Evolutionary conservation across 1,140 invertebrate species (phyloP), one percentile per base, ranked within the genome.

Genomic region (Lineus longissimus): DNA sequence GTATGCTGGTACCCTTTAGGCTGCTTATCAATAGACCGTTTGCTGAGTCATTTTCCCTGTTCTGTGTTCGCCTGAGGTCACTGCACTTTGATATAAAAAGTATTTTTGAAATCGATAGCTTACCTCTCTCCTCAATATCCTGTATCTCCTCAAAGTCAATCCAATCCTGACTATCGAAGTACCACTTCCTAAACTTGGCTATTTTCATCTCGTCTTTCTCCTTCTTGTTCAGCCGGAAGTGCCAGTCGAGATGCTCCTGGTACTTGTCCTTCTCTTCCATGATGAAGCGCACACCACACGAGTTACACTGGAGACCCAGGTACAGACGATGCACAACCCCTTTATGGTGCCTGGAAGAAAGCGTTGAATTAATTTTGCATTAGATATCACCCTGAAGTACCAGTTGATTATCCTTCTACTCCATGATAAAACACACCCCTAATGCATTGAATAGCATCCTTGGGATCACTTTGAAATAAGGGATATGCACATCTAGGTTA

Each of bases 161-260:
- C 95, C 95, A 98, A 79, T 96, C 94, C 63, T 88, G 66, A n/a
- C 71, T 63, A 71, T 92, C 88, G 75, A 95, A 96, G 79, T 92
- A 95, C 91, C 93, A 95, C 62, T 88, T 87, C 6, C 94, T 83
- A 17, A 89, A 90, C 67, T 91, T 89, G 0, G 92, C 90, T 55
- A 92, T 89, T 25, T 90, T 86, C 0, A 89, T 87, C 0, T 91
- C 90, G 71, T 94, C 91, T 63, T 92, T 88, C 71, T 94, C 93
- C 47, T 89, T 84, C 11, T 93, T 84, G 81, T 98, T 98, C 78
- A 94, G 91, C 11, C 94, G 83, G 81, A 97, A 97, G 83, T 98
- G 95, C 95, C 95, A 97, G 82, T 98, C 94, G 30, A 97, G 85
- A 83, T 97, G 95, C 76, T 94, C 91, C 66, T 91, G 91, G 76